phyloP scores from a whole-genome alignment of 2,113 vertebrate species.

The Tetraodon nigroviridis region DNA sequence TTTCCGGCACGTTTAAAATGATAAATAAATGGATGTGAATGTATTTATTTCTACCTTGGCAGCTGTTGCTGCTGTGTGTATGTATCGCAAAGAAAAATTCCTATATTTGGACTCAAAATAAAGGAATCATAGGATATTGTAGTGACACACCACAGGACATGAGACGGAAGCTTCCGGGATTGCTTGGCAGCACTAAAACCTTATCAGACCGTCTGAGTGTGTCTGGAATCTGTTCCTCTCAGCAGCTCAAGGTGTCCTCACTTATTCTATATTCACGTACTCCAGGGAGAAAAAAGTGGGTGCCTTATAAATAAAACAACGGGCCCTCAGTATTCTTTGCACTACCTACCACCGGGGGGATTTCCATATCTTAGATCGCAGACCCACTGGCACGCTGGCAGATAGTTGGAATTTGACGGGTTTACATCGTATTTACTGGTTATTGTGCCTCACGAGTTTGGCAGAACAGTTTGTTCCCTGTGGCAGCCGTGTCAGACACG shows the following conservation, averaged over 20 bases:
- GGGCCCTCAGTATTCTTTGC: slow-evolving; percentile 49
- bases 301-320: slow-evolving; percentile 66
- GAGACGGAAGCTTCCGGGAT: neutral
- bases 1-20: neutral
- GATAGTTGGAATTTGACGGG: slow-evolving; percentile 49
- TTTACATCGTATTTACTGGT: slow-evolving; percentile 20
- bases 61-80: too few species aligned
- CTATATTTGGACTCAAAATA: too few species aligned
- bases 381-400: slow-evolving; percentile 36
- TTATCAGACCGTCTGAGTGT: neutral
- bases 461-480: slow-evolving; percentile 53
- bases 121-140: too few species aligned
- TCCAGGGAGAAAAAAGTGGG: slow-evolving; percentile 31
- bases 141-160: too few species aligned
- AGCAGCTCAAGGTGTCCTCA: slow-evolving; percentile 60
- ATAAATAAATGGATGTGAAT: too few species aligned
- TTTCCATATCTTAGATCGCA: slow-evolving; percentile 47
- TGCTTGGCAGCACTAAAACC: too few species aligned
- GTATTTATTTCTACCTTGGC: too few species aligned
- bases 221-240: slow-evolving; percentile 42
- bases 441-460: slow-evolving; percentile 38
- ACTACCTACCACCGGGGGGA: slow-evolving; percentile 52
- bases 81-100: too few species aligned
- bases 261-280: slow-evolving; percentile 55
- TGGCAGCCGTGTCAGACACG: slow-evolving; percentile 40